These are phyloP conservation scores for Leptinotarsa juncta DNA, from an alignment of 2,888 invertebrate species.

Conservation along the genomic window DNA sequence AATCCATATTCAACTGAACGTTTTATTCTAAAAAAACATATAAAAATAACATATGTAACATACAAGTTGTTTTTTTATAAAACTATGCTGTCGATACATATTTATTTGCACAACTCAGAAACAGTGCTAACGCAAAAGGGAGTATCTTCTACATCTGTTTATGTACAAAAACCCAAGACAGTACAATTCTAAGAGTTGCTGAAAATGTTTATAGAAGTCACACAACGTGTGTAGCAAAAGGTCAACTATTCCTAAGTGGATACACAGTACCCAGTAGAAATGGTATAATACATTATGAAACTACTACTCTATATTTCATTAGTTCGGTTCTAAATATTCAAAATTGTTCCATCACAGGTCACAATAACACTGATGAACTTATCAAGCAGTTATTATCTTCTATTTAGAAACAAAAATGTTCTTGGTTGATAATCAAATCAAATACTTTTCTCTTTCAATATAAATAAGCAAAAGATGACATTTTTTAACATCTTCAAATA, in stretches of 20 bases:
- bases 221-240: not conserved
- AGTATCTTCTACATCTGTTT: not conserved
- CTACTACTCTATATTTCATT: no score
- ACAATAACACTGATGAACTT: not conserved
- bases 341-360: not conserved
- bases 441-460: no score
- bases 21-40: constrained; percentile 28
- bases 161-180: not conserved
- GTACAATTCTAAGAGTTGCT: not conserved
- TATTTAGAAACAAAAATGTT: no score
- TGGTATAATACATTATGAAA: no score
- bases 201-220: no score
- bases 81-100: not conserved
- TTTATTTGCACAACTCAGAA: not conserved
- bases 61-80: constrained; percentile 10
- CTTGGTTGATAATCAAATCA: no score
- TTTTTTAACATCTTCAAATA: no score
- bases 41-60: constrained; percentile 28
- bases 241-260: not conserved
- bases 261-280: not conserved
- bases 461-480: no score
- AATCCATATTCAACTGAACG: constrained; percentile 10
- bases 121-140: not conserved
- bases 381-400: no score
- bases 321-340: not conserved